Evolutionary conservation across 2,888 invertebrate species (phyloP).

Genomic region (Punctoribates punctum): DNA sequence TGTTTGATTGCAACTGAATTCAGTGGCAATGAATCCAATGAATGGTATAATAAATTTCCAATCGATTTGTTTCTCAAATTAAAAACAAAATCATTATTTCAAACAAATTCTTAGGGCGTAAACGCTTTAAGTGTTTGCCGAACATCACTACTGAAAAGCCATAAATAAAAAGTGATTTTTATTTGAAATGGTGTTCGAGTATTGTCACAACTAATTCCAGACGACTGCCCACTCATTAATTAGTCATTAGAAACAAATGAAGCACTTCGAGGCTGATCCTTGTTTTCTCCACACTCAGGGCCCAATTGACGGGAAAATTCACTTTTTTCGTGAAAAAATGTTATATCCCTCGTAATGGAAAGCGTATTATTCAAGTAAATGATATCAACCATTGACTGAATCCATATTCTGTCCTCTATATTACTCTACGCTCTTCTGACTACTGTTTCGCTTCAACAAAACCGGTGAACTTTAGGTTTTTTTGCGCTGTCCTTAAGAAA

Average conservation of each 20-base stretch:
- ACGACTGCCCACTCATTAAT: constrained; percentile 34
- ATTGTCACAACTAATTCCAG: constrained; percentile 24
- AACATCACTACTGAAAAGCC: background rate
- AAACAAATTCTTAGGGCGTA: constrained; percentile 1
- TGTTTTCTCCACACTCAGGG: background rate
- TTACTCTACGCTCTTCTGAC: constrained; percentile 26
- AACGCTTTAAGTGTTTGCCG: background rate
- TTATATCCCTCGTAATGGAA: background rate
- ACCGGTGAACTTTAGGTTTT: constrained; percentile 8
- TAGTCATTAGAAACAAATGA: constrained; percentile 17
- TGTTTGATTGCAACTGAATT: background rate
- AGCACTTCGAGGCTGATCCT: background rate
- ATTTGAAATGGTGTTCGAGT: background rate
- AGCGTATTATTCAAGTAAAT: constrained; percentile 26
- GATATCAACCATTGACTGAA: constrained; percentile 17
- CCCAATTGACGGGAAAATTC: constrained; percentile 8
- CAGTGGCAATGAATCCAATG: background rate
- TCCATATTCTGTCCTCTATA: background rate
- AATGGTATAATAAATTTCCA: background rate
- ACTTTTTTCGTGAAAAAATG: constrained; percentile 4
- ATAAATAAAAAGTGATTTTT: background rate
- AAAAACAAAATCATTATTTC: background rate
- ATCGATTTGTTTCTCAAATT: background rate
- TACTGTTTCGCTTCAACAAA: constrained; percentile 25
- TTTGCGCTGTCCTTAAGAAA: background rate